These are phyloP conservation scores for Ara ararauna DNA, from an alignment of 2,797 vertebrate species.

Conservation along the genomic window DNA sequence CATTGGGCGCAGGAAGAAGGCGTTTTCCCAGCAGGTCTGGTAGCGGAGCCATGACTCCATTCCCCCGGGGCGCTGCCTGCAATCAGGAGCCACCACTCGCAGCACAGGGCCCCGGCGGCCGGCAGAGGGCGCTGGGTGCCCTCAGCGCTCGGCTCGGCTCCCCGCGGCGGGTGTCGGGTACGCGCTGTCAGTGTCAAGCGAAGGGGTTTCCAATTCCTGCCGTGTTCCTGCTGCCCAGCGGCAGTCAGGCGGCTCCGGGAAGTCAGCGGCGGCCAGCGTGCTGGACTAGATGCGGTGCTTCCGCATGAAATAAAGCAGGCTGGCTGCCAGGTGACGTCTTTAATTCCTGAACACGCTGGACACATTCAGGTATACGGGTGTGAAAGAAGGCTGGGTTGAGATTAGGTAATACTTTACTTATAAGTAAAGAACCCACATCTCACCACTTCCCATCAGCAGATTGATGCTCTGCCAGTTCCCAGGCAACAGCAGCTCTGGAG, in stretches of 20 bases:
- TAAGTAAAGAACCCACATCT: background rate
- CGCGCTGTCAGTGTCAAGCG: rapidly evolving
- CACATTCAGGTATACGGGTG: rapidly evolving
- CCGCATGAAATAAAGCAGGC: rapidly evolving
- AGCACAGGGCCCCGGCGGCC: background rate
- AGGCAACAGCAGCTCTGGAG: background rate
- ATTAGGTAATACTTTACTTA: background rate
- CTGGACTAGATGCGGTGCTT: background rate
- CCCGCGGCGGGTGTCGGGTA: rapidly evolving
- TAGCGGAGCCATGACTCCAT: rapidly evolving
- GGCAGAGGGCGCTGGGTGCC: constrained; percentile 30
- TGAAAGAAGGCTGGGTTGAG: background rate
- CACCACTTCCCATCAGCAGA: background rate
- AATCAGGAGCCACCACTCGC: background rate
- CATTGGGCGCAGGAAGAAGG: rapidly evolving
- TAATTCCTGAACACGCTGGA: background rate
- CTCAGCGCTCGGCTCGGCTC: background rate
- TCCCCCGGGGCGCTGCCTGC: background rate
- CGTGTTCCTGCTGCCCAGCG: rapidly evolving
- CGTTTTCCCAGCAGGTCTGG: rapidly evolving
- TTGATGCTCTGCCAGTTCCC: rapidly evolving
- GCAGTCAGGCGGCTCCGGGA: rapidly evolving
- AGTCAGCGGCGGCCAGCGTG: background rate
- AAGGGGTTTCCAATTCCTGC: background rate
- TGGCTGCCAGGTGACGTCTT: background rate